Evolutionary conservation across 2,888 invertebrate genomes (phyloP).

Genomic region (Cerastis rubricosa): DNA sequence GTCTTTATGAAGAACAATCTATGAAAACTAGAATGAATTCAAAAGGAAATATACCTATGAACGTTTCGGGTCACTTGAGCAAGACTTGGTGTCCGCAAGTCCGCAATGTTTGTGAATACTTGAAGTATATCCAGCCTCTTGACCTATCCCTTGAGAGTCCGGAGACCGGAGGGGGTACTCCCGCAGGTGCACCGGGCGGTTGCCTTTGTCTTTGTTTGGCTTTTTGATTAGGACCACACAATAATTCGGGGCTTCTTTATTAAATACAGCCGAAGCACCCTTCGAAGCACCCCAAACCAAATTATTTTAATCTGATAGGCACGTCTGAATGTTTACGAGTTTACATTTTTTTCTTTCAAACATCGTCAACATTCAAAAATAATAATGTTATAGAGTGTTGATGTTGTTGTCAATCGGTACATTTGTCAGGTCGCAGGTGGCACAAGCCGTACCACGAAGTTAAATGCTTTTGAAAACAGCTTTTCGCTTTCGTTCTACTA

Average conservation of each 20-base stretch:
- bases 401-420: background rate
- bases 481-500: background rate
- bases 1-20: background rate
- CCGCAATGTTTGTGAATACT: background rate
- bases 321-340: background rate
- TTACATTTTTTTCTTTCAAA: background rate
- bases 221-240: background rate
- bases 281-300: too few relatives aligned
- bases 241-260: background rate
- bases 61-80: background rate
- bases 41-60: background rate
- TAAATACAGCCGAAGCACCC: background rate
- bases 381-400: background rate
- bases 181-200: background rate
- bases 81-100: background rate
- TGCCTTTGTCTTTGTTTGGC: background rate
- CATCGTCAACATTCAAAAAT: background rate
- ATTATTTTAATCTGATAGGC: background rate
- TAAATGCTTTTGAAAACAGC: background rate
- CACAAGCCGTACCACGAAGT: background rate
- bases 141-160: background rate
- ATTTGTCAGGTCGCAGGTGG: background rate
- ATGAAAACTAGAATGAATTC: background rate
- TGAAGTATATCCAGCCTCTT: background rate
- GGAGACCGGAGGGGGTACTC: background rate